Evolutionary conservation across 2,888 invertebrate genomes (phyloP).

Genomic region (Drosophila sordidapex): DNA sequence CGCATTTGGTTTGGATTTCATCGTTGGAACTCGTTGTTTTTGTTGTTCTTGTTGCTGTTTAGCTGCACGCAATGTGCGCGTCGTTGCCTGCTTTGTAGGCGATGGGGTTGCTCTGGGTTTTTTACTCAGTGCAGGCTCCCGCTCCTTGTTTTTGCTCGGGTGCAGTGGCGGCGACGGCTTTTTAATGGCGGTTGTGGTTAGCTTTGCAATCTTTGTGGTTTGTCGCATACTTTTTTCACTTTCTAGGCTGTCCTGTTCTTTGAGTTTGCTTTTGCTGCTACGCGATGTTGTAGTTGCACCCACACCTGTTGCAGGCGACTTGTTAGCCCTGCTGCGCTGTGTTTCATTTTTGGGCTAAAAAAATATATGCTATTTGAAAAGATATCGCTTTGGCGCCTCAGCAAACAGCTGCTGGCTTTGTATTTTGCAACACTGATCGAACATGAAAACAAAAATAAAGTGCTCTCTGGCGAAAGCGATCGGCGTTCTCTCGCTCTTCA

Average conservation of each 20-base stretch:
- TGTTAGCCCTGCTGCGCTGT: slow-evolving; percentile 53
- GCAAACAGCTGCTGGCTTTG: slow-evolving; percentile 3
- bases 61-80: slow-evolving; percentile 47
- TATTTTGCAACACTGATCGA: slow-evolving; percentile 41
- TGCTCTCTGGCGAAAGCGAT: slow-evolving; percentile 32
- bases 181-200: slow-evolving; percentile 34
- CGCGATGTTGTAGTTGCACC: slow-evolving; percentile 24
- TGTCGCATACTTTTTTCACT: slow-evolving; percentile 37
- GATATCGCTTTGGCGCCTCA: background rate
- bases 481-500: slow-evolving; percentile 17
- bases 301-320: slow-evolving; percentile 55
- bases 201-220: slow-evolving; percentile 43
- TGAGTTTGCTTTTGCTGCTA: slow-evolving; percentile 35
- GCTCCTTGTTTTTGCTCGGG: slow-evolving; percentile 45
- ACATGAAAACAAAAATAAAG: slow-evolving; percentile 4
- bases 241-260: slow-evolving; percentile 54
- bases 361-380: slow-evolving; percentile 4
- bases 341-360: slow-evolving; percentile 54
- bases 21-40: slow-evolving; percentile 35
- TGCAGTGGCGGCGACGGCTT: slow-evolving; percentile 29
- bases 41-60: slow-evolving; percentile 39
- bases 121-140: slow-evolving; percentile 30
- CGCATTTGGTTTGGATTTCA: slow-evolving; percentile 77
- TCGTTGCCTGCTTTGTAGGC: slow-evolving; percentile 43
- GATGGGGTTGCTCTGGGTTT: slow-evolving; percentile 55